Evolutionary conservation across 2,888 invertebrate species (phyloP).

Genomic region (Netelia melanura): DNA sequence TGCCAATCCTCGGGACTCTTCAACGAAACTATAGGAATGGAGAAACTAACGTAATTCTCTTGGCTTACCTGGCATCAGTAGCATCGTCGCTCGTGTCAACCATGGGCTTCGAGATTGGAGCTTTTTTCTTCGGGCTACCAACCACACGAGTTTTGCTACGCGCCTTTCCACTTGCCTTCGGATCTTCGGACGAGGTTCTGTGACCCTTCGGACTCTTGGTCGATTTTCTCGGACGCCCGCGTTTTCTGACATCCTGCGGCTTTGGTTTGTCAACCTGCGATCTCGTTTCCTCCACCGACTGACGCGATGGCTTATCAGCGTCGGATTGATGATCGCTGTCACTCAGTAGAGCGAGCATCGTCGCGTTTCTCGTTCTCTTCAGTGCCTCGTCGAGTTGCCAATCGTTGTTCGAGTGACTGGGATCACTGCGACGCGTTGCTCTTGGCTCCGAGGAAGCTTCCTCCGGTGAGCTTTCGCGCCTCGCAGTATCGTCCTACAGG

Average conservation of each 20-base stretch:
- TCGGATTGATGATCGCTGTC: conserved; percentile 82
- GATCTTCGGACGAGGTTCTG: conserved; percentile 73
- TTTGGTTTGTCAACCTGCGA: conserved; percentile 83
- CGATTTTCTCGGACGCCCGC: conserved; percentile 86
- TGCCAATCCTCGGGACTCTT: conserved; percentile 26
- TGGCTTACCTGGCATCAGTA: conserved; percentile 75
- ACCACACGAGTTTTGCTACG: conserved; percentile 71
- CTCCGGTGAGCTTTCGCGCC: conserved; percentile 79
- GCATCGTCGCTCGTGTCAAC: conserved; percentile 83
- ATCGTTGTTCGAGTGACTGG: conserved; percentile 73
- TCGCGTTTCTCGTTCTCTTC: conserved; percentile 84
- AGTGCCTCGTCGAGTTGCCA: conserved; percentile 81
- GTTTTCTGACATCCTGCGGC: conserved; percentile 81
- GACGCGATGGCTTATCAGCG: conserved; percentile 81
- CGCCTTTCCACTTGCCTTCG: conserved; percentile 76
- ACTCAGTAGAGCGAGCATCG: conserved; percentile 85
- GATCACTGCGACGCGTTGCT: conserved; percentile 67
- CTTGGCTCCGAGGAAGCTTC: conserved; percentile 68
- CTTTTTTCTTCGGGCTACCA: conserved; percentile 82
- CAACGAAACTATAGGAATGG: conserved; percentile 35
- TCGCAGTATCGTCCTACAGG: conserved; percentile 71
- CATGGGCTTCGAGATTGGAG: conserved; percentile 83
- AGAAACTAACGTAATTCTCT: conserved; percentile 35
- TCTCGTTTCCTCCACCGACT: conserved; percentile 74
- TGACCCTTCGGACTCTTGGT: conserved; percentile 81